phyloP scores from a whole-genome alignment of 2,113 vertebrate genomes.

The Echinops telfairi region DNA sequence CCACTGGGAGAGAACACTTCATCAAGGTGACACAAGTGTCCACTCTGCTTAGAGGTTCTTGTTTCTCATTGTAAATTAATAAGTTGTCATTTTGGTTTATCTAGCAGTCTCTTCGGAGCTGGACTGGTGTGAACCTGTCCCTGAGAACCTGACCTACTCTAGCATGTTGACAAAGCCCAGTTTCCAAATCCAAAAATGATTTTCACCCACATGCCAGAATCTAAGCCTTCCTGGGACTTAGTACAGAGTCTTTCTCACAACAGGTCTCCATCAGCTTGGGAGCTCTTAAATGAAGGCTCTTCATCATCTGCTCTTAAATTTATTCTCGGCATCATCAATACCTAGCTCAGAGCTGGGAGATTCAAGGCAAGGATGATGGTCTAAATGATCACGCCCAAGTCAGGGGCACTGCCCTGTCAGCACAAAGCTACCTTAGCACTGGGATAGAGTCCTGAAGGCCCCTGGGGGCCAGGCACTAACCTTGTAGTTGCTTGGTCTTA shows the following conservation, averaged over 20 bases:
- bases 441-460: neutral
- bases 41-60: constrained; percentile 54
- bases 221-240: constrained; percentile 17
- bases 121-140: neutral
- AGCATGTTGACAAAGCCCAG: neutral
- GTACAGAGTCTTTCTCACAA: neutral
- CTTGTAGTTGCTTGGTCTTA: neutral
- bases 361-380: neutral
- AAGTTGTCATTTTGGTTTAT: constrained; percentile 27
- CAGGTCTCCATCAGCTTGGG: neutral
- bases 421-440: neutral
- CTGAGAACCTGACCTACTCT: neutral
- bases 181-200: constrained; percentile 36
- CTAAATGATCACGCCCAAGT: neutral
- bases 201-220: neutral
- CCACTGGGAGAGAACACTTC: neutral
- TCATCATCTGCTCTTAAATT: neutral
- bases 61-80: constrained; percentile 40
- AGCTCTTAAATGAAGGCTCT: neutral
- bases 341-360: neutral
- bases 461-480: neutral
- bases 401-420: neutral
- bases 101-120: neutral
- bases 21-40: constrained; percentile 56
- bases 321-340: neutral